These are phyloP conservation scores for Conger conger DNA, from an alignment of 2,113 vertebrate genomes.

Conservation along the genomic window DNA sequence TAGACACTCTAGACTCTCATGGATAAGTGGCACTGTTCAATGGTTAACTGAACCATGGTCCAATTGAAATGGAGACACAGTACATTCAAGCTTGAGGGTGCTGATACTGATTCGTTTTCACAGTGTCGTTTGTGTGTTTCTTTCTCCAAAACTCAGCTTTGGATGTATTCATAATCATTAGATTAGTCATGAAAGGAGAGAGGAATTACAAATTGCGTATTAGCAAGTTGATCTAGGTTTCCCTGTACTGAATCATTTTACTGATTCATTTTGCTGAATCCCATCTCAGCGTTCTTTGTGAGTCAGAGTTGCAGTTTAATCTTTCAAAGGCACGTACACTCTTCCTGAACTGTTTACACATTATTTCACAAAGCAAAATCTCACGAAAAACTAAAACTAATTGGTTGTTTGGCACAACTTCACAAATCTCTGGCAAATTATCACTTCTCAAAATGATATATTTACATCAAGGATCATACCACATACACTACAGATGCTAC, in stretches of 20 bases:
- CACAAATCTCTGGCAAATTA: no score
- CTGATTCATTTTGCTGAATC: not conserved
- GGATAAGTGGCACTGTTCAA: not conserved
- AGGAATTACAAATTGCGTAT: not conserved
- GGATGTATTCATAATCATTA: not conserved
- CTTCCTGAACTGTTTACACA: no score
- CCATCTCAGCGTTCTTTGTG: not conserved
- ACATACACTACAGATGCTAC: no score
- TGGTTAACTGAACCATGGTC: not conserved
- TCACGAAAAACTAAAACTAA: no score
- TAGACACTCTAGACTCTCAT: not conserved
- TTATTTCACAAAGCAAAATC: no score
- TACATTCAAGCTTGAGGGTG: not conserved
- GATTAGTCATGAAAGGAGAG: not conserved
- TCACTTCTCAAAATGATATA: no score
- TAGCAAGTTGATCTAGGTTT: not conserved
- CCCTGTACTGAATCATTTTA: not conserved
- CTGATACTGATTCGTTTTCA: not conserved
- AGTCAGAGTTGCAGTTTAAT: not conserved
- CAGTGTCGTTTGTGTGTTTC: no score
- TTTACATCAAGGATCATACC: no score
- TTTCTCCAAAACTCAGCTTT: not conserved
- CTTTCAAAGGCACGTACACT: not conserved
- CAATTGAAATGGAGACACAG: not conserved
- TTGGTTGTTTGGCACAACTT: no score